Percentiles rank a stretch among this genome's conserved stretches.
Conservation (phyloP, 2,797 vertebrate species). For the Notamacropus eugenii region DNA sequence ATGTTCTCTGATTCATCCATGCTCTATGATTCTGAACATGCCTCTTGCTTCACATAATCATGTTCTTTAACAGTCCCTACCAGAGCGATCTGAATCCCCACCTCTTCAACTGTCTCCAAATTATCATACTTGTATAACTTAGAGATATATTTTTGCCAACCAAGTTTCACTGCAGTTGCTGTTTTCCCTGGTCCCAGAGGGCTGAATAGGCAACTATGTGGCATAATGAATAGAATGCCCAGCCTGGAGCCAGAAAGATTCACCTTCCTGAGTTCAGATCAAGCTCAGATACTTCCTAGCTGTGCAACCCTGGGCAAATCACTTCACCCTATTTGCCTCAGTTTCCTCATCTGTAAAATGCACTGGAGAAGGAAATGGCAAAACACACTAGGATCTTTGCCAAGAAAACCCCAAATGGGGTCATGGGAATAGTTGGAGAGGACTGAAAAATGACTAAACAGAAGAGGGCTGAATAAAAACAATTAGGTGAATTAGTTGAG, state of each 20-base stretch:
- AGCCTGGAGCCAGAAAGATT: neutral
- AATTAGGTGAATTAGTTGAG: neutral
- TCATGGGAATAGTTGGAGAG: neutral
- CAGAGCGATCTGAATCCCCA: neutral
- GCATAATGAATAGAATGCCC: neutral
- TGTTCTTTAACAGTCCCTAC: neutral
- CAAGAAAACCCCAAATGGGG: neutral
- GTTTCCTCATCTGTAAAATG: neutral
- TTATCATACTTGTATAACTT: neutral
- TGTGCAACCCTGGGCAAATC: neutral
- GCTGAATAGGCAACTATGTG: too few relatives aligned
- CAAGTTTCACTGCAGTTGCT: neutral
- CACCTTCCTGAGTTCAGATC: neutral
- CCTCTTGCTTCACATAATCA: neutral
- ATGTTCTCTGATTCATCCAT: neutral
- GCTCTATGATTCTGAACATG: neutral
- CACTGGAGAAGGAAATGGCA: neutral
- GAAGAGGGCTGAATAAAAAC: neutral
- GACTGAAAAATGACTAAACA: neutral
- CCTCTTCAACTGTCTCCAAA: neutral
- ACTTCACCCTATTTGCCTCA: neutral
- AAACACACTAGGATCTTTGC: neutral
- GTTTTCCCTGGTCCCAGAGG: neutral
- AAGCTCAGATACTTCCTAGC: neutral
- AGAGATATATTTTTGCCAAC: neutral